These are phyloP conservation scores for Clitarchus hookeri DNA, from an alignment of 2,888 invertebrate species.

Conservation along the genomic window DNA sequence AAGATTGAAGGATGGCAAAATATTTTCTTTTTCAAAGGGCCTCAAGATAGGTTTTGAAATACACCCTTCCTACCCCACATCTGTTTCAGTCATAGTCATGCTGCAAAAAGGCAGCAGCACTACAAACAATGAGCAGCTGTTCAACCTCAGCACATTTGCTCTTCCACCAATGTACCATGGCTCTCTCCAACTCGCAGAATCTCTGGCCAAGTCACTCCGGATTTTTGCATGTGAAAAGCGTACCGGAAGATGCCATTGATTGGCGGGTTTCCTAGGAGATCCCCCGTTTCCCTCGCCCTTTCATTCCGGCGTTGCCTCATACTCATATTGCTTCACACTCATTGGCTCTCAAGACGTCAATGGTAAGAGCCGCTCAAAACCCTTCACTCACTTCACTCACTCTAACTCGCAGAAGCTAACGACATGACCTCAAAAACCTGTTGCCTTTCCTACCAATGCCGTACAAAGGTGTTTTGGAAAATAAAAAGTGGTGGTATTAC, in stretches of 20 bases:
- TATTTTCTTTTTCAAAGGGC: conserved; percentile 12
- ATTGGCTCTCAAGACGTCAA: too few relatives aligned
- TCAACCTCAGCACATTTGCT: not conserved
- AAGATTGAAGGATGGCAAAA: conserved; percentile 5
- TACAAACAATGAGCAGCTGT: not conserved
- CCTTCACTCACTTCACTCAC: too few relatives aligned
- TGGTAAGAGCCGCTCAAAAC: too few relatives aligned
- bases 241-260: too few relatives aligned
- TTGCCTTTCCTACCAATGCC: conserved; percentile 15
- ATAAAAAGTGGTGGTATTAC: not conserved
- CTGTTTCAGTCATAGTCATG: not conserved
- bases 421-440: not conserved
- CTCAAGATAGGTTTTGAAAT: conserved; percentile 10
- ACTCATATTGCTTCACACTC: too few relatives aligned
- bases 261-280: too few relatives aligned
- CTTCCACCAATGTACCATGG: conserved; percentile 11
- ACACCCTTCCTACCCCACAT: not conserved
- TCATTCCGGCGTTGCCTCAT: too few relatives aligned
- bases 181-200: not conserved
- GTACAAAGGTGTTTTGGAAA: conserved; percentile 21
- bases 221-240: too few relatives aligned
- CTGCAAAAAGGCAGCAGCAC: not conserved
- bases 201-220: too few relatives aligned
- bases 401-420: conserved; percentile 12
- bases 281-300: too few relatives aligned